Evolutionary conservation across 2,888 invertebrate species (phyloP).

Genomic region (Caenorhabditis drosophilae): DNA sequence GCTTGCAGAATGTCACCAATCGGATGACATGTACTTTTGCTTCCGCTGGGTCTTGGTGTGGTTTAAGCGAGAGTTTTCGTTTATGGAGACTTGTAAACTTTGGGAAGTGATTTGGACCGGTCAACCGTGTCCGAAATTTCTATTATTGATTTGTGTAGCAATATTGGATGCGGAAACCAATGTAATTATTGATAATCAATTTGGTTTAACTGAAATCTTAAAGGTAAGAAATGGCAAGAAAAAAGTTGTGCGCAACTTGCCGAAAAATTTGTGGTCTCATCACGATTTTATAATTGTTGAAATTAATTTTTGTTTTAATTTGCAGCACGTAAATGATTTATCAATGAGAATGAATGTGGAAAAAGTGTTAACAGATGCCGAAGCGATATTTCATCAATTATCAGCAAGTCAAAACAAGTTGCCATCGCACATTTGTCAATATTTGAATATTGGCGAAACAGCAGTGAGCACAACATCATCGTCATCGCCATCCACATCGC

Average conservation of each 20-base stretch:
- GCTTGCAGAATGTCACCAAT: constrained; percentile 79
- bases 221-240: constrained; percentile 75
- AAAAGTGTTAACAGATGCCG: constrained; percentile 83
- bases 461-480: constrained; percentile 20
- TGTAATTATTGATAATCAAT: constrained; percentile 86
- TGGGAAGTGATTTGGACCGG: constrained; percentile 81
- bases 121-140: constrained; percentile 91
- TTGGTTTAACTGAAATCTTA: constrained; percentile 92
- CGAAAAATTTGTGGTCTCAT: background rate
- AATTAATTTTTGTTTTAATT: no score
- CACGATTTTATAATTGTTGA: no score
- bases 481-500: background rate
- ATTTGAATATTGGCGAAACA: constrained; percentile 41
- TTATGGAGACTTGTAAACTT: constrained; percentile 81
- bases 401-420: constrained; percentile 65
- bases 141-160: constrained; percentile 88
- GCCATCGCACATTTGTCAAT: constrained; percentile 49
- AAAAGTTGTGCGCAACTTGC: background rate
- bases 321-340: constrained; percentile 93
- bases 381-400: constrained; percentile 89
- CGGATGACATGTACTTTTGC: constrained; percentile 96
- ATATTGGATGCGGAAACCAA: constrained; percentile 88
- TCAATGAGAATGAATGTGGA: constrained; percentile 85
- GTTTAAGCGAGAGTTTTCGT: constrained; percentile 91
- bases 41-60: constrained; percentile 95